Percentiles rank a stretch among this genome's conserved stretches.
Conservation (phyloP, 2,113 vertebrate genomes). For the Chaetodon trifascialis region DNA sequence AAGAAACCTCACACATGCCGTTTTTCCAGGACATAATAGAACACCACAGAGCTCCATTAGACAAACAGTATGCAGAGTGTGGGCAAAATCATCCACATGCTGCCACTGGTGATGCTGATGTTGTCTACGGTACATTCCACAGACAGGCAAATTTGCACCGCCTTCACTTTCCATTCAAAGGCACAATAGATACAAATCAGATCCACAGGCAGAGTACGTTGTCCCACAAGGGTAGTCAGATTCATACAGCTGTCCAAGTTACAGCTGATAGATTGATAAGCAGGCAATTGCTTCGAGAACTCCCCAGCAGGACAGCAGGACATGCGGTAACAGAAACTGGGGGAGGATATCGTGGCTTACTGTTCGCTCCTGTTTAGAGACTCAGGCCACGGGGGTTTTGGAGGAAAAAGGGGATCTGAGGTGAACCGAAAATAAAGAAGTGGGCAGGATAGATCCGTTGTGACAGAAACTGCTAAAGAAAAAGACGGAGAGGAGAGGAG, state of each 20-base stretch:
- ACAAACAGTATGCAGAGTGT: slow-evolving; percentile 14
- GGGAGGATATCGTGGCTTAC: slow-evolving; percentile 55
- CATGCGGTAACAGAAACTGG: slow-evolving; percentile 52
- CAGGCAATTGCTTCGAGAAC: slow-evolving; percentile 28
- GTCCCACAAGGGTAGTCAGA: slow-evolving; percentile 38
- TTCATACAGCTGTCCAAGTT: slow-evolving; percentile 42
- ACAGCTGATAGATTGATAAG: slow-evolving; percentile 49
- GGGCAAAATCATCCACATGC: slow-evolving; percentile 33
- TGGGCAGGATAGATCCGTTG: slow-evolving; percentile 59
- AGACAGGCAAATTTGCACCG: slow-evolving; percentile 29
- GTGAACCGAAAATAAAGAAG: slow-evolving; percentile 53
- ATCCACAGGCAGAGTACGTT: slow-evolving; percentile 41
- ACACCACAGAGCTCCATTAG: slow-evolving; percentile 14
- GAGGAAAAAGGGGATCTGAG: slow-evolving; percentile 42
- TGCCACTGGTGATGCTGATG: slow-evolving; percentile 5
- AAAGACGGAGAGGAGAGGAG: slow-evolving; percentile 53
- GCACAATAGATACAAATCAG: slow-evolving; percentile 34
- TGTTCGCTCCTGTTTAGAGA: slow-evolving; percentile 52
- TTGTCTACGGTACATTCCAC: slow-evolving; percentile 30
- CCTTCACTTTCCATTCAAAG: slow-evolving; percentile 29
- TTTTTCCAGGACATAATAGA: not conserved
- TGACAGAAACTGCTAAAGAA: slow-evolving; percentile 41
- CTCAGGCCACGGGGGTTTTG: slow-evolving; percentile 27
- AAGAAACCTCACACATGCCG: not conserved
- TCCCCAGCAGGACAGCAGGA: slow-evolving; percentile 63